Evolutionary conservation across 2,797 vertebrate genomes (phyloP).

Genomic region (Platalea minor): DNA sequence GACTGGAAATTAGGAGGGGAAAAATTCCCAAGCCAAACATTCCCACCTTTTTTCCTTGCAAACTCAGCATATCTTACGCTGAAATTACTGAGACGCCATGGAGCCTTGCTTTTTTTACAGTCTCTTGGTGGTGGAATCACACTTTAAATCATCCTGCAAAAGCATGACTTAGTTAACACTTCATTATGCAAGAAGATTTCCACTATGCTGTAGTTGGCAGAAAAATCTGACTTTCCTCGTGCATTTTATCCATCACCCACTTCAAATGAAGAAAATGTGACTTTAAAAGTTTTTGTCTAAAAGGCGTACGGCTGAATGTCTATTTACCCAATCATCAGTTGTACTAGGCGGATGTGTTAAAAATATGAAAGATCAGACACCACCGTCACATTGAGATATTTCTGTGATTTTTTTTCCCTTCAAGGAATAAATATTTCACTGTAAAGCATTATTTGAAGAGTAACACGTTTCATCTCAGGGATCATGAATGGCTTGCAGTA

Average conservation of each 20-base stretch:
- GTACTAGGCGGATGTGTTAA: background rate
- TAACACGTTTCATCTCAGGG: slow-evolving; percentile 23
- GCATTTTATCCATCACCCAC: slow-evolving; percentile 16
- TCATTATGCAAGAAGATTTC: slow-evolving; percentile 47
- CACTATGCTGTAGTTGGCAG: slow-evolving; percentile 22
- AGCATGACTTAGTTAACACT: slow-evolving; percentile 48
- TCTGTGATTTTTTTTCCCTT: background rate
- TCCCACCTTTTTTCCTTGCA: slow-evolving; percentile 18
- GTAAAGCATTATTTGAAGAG: slow-evolving; percentile 13
- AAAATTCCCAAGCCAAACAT: slow-evolving; percentile 23
- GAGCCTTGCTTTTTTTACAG: slow-evolving; percentile 10
- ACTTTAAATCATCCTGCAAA: slow-evolving; percentile 51
- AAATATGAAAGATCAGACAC: background rate
- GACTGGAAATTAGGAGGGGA: background rate
- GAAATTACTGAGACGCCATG: slow-evolving; percentile 12
- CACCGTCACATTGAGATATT: background rate
- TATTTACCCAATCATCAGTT: background rate
- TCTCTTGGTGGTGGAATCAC: slow-evolving; percentile 36
- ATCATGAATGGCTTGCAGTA: background rate
- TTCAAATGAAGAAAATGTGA: slow-evolving; percentile 34
- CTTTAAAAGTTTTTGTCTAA: background rate
- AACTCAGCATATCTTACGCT: slow-evolving; percentile 9
- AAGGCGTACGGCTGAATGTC: background rate
- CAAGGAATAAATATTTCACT: background rate
- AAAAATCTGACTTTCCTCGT: background rate